A percentile compares a stretch with the other conserved stretches of the same genome.
phyloP scores from a whole-genome alignment of 2,113 vertebrate genomes.

The Nettapus auritus region DNA sequence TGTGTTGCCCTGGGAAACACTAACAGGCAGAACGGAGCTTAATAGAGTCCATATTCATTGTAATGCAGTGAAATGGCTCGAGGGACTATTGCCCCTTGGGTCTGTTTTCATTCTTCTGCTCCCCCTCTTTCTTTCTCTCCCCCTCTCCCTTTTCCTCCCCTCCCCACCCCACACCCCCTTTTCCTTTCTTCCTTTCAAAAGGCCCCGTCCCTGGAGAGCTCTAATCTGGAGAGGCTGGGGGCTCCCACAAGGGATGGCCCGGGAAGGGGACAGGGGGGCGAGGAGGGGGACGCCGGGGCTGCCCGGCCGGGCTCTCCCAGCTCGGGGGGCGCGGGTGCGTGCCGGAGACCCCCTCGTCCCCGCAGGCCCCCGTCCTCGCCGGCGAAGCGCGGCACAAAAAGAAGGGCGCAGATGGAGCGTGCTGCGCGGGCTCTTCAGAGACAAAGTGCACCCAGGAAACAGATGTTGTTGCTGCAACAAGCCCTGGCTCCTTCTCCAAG shows the following conservation, averaged over 20 bases:
- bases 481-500: conserved; percentile 13
- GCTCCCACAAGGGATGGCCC: conserved; percentile 33
- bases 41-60: conserved; percentile 99
- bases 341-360: no score
- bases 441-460: conserved; percentile 61
- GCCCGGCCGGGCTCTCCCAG: background rate
- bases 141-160: conserved; percentile 6
- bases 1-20: conserved; percentile 96
- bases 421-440: conserved; percentile 54
- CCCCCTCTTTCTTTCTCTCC: conserved; percentile 73
- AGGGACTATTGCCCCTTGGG: conserved; percentile 88
- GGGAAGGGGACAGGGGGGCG: background rate
- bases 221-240: conserved; percentile 75
- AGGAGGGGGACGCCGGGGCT: background rate
- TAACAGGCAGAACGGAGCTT: conserved; percentile 99
- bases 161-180: conserved; percentile 50
- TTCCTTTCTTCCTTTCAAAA: conserved; percentile 69
- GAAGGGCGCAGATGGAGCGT: conserved; percentile 28
- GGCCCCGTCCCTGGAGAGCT: conserved; percentile 70
- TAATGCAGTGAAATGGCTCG: conserved; percentile 95
- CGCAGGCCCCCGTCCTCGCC: background rate
- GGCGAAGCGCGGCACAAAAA: background rate
- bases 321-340: no score
- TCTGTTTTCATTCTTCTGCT: conserved; percentile 80
- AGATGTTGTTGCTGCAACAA: conserved; percentile 63